Evolutionary conservation across 1,140 invertebrate genomes (phyloP), one percentile per base, ranked within the genome.

Genomic region (Laupala kohalensis): DNA sequence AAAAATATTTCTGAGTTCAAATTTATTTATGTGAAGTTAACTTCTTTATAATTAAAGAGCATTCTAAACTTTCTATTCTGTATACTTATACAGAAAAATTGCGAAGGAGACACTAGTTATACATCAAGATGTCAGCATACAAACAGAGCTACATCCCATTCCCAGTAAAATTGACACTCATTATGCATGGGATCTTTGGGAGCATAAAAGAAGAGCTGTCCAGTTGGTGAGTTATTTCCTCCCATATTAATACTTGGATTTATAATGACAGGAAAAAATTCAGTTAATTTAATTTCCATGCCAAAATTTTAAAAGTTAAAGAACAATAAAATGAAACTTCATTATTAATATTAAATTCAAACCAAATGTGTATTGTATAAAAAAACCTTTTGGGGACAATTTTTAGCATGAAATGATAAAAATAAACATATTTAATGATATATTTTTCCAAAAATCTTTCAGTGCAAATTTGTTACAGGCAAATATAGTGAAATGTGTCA

Each of bases 101-200:
- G 19, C 6, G 24, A 64, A 70, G 23, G 15, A 25, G 2, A 15
- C 13, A 15, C 65, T 28, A 3, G 25, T 76, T 28, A 79, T 81
- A 70, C 79, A 80, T 69, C 83, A 78, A 74, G 83, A 90, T 78
- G 85, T 84, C 75, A 84, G 82, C 24, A 83, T 87, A 25, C 90
- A 92, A 80, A 92, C 90, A 13, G 89, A 90, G 72, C 78, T 85
- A 12, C 90, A 92, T 79, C 85, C 88, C 26, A 77, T 88, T 15
- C 84, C 86, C 0, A 76, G 81, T 6, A 82, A 86, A 30, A 87
- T 89, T 64, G 88, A 89, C 73, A 84, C 84, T 73, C 81, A 86
- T 67, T 93, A 93, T 77, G 84, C 84, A 13, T 92, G 88, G 83
- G 91, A 90, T 78, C 82, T 92, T 72, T 94, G 92, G 91, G 87